A percentile compares a stretch with the other conserved stretches of the same genome.
Evolutionary conservation across 2,888 invertebrate genomes (phyloP).

Genomic region (Heteromurus nitidus): DNA sequence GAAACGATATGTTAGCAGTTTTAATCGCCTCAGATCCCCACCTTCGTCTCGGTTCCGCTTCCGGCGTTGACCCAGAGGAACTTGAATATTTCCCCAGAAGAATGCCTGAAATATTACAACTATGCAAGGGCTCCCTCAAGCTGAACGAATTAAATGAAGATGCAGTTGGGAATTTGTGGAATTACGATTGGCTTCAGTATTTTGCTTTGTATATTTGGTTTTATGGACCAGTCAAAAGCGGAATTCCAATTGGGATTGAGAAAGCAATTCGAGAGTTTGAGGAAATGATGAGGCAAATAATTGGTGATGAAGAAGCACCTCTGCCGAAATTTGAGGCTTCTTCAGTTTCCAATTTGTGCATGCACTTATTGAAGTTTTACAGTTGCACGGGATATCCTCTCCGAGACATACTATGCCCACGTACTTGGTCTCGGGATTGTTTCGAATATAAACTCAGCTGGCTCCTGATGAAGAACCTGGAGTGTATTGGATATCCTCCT

Average conservation of each 20-base stretch:
- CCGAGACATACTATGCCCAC: slow-evolving; percentile 83
- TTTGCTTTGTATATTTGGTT: slow-evolving; percentile 89
- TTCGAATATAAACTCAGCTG: slow-evolving; percentile 90
- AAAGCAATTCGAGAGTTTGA: slow-evolving; percentile 64
- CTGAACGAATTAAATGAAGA: slow-evolving; percentile 15
- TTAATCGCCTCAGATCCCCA: slow-evolving; percentile 35
- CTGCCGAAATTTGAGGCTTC: background rate
- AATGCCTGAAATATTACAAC: slow-evolving; percentile 48
- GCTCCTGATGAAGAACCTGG: slow-evolving; percentile 83
- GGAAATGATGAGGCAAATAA: slow-evolving; percentile 72
- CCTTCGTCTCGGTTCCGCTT: slow-evolving; percentile 57
- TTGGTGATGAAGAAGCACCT: slow-evolving; percentile 18
- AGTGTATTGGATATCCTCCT: slow-evolving; percentile 81
- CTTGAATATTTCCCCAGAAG: slow-evolving; percentile 55
- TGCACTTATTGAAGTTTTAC: slow-evolving; percentile 87
- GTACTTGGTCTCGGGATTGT: slow-evolving; percentile 85
- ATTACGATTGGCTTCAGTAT: slow-evolving; percentile 86
- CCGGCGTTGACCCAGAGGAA: slow-evolving; percentile 45
- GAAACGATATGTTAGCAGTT: slow-evolving; percentile 62
- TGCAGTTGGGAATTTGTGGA: slow-evolving; percentile 59
- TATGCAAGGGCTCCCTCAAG: slow-evolving; percentile 54
- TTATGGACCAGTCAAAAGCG: slow-evolving; percentile 70
- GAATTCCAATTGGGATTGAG: slow-evolving; percentile 44
- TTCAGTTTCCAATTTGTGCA: slow-evolving; percentile 80
- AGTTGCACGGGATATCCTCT: slow-evolving; percentile 81